These are phyloP conservation scores for Patella vulgata DNA, from an alignment of 1,140 invertebrate genomes.

Conservation along the genomic window DNA sequence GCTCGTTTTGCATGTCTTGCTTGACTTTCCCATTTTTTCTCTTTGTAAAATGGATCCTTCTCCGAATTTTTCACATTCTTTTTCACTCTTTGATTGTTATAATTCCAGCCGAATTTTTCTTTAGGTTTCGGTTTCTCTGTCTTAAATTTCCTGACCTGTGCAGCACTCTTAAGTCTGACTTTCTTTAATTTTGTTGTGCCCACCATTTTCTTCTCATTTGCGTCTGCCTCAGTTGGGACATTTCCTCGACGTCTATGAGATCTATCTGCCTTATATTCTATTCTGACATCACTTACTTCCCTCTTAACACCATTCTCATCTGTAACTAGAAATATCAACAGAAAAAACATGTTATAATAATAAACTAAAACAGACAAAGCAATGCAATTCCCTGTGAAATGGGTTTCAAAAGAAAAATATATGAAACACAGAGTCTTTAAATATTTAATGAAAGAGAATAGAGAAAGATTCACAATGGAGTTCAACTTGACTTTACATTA, in stretches of 20 bases:
- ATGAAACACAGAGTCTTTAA: too few relatives aligned
- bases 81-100: constrained; percentile 50
- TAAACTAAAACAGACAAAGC: background rate
- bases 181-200: constrained; percentile 4
- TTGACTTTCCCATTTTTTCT: constrained; percentile 48
- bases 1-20: constrained; percentile 43
- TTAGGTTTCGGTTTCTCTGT: constrained; percentile 14
- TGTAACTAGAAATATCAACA: constrained; percentile 3
- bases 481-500: too few relatives aligned
- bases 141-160: background rate
- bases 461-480: too few relatives aligned
- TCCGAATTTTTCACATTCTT: constrained; percentile 57
- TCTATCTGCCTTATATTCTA: constrained; percentile 44
- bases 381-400: too few relatives aligned
- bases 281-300: constrained; percentile 47
- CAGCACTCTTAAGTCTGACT: constrained; percentile 12
- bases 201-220: constrained; percentile 9
- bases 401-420: too few relatives aligned
- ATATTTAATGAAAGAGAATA: too few relatives aligned
- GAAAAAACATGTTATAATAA: constrained; percentile 31
- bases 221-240: constrained; percentile 15
- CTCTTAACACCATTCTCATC: constrained; percentile 7
- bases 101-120: constrained; percentile 50
- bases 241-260: too few relatives aligned
- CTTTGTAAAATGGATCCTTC: constrained; percentile 57